Base-by-base conservation (phyloP, 1,140 invertebrate species). In the Thaumatotibia leucotreta region DNA sequence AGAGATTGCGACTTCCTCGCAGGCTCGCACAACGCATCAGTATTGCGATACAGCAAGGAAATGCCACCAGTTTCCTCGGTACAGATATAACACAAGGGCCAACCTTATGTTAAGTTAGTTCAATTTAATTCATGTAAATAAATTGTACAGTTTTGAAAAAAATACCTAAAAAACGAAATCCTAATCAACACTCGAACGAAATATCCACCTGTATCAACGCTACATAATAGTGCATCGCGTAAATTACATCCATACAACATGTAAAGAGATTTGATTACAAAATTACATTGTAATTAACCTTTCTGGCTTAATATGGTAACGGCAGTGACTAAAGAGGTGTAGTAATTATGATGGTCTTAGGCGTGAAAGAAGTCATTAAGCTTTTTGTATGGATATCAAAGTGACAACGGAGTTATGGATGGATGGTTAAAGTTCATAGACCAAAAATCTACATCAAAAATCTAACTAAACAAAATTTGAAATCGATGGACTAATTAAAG, bases 221-320 rank as follows among this genome's bases (percentile, higher is more conserved):
- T 58, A 27, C 52, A 58, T 24, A 58, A 58, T 58, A 29, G 24
- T 24, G 5, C 10, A 52, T 23, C 27, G 24, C 52, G n/a, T 31
- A 31, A 58, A 58, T 58, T 58, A 58, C 52, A 54, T 54, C 24
- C 24, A 27, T 24, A 29, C 50, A 49, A 23, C 52, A 29, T 58
- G 52, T 58, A 58, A 58, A 58, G 50, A 54, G 52, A 63, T 63
- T 63, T 35, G 61, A 63, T 63, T 35, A 63, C 61, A 63, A 63
- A 63, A 63, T 63, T 63, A 63, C 33, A 63, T n/a, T 63, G 31
- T 39, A 63, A 63, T 63, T 63, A 35, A 33, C 61, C 61, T 63
- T 33, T 39, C 17, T 22, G 4, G 23, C 27, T 58, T 58, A 58
- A 58, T 58, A 58, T 31, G 52, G 52, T 35, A 63, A 33, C 32